Conservation (phyloP, 2,888 invertebrate genomes). For the Caenorhabditis sp. region DNA sequence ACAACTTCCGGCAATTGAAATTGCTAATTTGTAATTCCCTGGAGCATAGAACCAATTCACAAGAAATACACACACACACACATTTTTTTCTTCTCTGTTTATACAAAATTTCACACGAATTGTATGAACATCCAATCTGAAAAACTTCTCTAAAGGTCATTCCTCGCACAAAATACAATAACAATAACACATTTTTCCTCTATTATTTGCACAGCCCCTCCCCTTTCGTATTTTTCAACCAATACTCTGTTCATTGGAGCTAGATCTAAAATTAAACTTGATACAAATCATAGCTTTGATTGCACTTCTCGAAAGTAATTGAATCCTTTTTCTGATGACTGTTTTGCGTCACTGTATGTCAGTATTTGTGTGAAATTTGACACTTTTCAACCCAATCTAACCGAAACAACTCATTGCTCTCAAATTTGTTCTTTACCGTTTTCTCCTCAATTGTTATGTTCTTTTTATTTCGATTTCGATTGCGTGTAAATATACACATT, state of each 20-base stretch:
- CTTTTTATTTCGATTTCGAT: neutral
- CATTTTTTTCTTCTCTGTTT: no score
- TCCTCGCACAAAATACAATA: neutral
- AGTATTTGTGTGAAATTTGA: neutral
- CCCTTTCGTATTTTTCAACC: neutral
- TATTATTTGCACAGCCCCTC: neutral
- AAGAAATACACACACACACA: no score
- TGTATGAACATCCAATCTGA: no score
- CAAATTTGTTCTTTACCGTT: neutral
- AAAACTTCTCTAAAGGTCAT: neutral
- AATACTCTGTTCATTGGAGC: neutral
- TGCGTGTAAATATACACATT: neutral
- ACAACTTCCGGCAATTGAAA: no score
- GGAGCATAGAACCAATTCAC: no score
- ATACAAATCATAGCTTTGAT: no score
- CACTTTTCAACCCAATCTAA: neutral
- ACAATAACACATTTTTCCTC: neutral
- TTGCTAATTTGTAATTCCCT: no score
- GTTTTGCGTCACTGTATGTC: constrained; percentile 1
- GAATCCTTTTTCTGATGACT: neutral
- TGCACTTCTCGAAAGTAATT: neutral
- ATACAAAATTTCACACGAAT: neutral
- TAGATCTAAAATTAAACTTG: no score
- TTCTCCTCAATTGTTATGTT: no score
- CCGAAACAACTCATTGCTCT: no score